A percentile compares a stretch with the other conserved stretches of the same genome.
Conservation (phyloP, 2,113 vertebrate genomes). For the Myotis yumanensis region DNA sequence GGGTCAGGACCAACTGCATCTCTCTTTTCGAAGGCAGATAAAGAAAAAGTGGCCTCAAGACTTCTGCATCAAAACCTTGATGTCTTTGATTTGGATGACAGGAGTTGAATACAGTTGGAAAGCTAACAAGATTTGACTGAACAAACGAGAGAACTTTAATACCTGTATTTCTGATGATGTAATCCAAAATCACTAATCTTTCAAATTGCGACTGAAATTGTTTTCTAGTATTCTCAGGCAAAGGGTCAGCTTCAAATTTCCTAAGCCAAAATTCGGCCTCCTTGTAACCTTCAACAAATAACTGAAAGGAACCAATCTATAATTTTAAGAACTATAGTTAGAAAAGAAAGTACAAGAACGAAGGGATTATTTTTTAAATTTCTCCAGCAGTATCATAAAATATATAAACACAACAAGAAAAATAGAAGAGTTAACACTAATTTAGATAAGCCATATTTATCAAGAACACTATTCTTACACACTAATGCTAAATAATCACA, state of each 20-base stretch:
- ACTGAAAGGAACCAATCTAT: constrained; percentile 98
- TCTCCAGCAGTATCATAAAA: constrained; percentile 53
- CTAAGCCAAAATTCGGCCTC: constrained; percentile 98
- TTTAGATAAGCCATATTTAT: constrained; percentile 63
- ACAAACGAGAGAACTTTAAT: constrained; percentile 56
- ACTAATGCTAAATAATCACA: constrained; percentile 52
- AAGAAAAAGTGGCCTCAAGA: not conserved
- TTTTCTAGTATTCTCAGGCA: constrained; percentile 97
- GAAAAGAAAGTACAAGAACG: constrained; percentile 60
- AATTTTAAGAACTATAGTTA: constrained; percentile 75
- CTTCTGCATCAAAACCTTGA: not conserved
- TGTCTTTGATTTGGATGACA: not conserved
- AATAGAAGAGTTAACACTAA: constrained; percentile 6
- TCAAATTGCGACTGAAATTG: constrained; percentile 98
- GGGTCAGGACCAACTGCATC: not conserved
- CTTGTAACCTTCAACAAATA: constrained; percentile 96
- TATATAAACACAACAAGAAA: constrained; percentile 5
- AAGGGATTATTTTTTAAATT: constrained; percentile 17
- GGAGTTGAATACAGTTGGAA: not conserved
- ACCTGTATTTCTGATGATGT: constrained; percentile 98
- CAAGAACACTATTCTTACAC: constrained; percentile 44
- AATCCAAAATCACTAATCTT: constrained; percentile 95
- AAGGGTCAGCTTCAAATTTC: constrained; percentile 96
- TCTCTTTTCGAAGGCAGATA: not conserved
- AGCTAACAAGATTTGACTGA: not conserved